Percentiles rank a stretch among this genome's conserved stretches.
phyloP scores from a whole-genome alignment of 2,113 vertebrate genomes.

The Cinclus mexicanus region DNA sequence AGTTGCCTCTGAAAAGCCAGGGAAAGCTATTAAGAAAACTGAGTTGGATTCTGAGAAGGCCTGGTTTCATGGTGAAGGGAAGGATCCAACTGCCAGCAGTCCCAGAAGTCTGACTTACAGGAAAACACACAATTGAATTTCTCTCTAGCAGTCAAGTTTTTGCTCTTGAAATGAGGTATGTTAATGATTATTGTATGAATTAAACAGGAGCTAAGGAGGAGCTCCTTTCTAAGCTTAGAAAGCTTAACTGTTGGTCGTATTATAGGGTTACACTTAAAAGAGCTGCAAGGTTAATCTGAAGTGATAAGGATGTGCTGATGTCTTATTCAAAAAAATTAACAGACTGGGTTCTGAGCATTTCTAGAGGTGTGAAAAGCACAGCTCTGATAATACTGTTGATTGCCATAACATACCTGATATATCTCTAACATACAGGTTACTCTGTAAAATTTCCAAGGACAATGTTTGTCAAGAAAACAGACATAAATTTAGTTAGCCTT shows the following conservation, averaged over 20 bases:
- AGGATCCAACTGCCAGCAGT: background rate
- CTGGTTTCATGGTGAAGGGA: background rate
- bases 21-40: background rate
- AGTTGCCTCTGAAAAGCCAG: background rate
- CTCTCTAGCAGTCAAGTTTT: background rate
- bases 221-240: no score
- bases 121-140: background rate
- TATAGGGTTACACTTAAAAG: background rate
- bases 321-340: background rate
- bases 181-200: background rate
- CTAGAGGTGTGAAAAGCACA: background rate
- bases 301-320: accelerated
- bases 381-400: background rate
- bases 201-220: no score
- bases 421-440: background rate
- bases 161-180: background rate
- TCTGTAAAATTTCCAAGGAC: background rate
- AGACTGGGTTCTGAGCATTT: background rate
- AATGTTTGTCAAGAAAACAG: background rate
- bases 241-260: background rate
- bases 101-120: background rate
- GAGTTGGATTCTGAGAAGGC: background rate
- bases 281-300: background rate
- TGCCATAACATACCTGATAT: background rate
- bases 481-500: background rate